A percentile compares a stretch with the other conserved stretches of the same genome.
phyloP scores from a whole-genome alignment of 2,113 vertebrate genomes.

The Agapornis roseicollis region DNA sequence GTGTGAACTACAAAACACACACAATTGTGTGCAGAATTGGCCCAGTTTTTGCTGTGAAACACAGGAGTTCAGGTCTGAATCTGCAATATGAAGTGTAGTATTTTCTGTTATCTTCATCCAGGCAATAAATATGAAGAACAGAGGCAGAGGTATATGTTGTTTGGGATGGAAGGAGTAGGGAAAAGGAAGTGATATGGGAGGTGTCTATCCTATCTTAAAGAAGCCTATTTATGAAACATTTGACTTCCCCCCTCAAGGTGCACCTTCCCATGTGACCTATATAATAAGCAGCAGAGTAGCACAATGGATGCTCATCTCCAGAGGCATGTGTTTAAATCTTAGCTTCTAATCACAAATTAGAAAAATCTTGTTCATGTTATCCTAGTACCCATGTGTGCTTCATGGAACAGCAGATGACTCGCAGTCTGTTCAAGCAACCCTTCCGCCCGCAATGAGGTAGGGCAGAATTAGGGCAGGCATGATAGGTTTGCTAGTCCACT shows the following conservation, averaged over 20 bases:
- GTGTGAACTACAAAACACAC: not conserved
- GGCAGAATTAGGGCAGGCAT: not conserved
- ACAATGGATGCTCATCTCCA: not conserved
- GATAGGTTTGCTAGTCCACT: not conserved
- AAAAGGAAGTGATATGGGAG: not conserved
- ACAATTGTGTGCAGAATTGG: not conserved
- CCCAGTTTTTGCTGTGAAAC: not conserved
- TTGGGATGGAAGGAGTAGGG: not conserved
- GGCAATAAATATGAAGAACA: not conserved
- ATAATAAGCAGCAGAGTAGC: not conserved
- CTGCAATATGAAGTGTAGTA: not conserved
- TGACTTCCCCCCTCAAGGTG: not conserved
- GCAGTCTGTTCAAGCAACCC: not conserved
- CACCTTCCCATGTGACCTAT: not conserved
- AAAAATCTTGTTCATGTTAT: not conserved
- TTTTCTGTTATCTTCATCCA: not conserved
- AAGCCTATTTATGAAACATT: fast-evolving
- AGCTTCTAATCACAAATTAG: not conserved
- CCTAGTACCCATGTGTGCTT: not conserved
- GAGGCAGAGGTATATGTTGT: not conserved
- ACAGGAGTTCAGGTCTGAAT: not conserved
- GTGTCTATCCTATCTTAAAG: not conserved
- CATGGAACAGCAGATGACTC: not conserved
- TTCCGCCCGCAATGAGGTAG: not conserved
- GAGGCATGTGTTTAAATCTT: not conserved